Percentiles rank a stretch among this genome's conserved stretches.
phyloP scores from a whole-genome alignment of 2,888 invertebrate genomes.

The Cantharis rustica region DNA sequence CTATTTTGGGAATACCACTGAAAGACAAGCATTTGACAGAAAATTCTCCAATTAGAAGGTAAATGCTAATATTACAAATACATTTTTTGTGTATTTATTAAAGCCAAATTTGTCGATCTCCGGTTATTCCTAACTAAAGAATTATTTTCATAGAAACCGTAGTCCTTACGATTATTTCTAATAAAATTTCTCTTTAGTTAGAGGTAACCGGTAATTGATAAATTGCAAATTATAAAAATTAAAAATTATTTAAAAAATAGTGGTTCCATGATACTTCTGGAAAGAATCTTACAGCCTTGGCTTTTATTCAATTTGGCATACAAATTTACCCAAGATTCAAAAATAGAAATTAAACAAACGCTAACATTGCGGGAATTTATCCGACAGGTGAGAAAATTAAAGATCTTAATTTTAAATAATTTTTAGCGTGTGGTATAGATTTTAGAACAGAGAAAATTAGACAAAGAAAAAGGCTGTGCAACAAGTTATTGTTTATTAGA shows the following conservation, averaged over 20 bases:
- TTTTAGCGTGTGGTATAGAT: constrained; percentile 19
- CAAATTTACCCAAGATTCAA: constrained; percentile 58
- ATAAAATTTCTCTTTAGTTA: too few species aligned
- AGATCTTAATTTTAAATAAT: not conserved
- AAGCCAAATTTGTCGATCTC: too few species aligned
- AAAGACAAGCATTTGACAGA: constrained; percentile 49
- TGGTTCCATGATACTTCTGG: constrained; percentile 59
- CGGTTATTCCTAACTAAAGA: too few species aligned
- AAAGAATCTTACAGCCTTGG: constrained; percentile 63
- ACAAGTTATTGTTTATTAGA: constrained; percentile 53
- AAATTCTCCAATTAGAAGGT: constrained; percentile 64
- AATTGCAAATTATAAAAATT: too few species aligned
- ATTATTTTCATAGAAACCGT: too few species aligned
- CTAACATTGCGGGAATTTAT: constrained; percentile 57
- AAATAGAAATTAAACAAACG: constrained; percentile 60
- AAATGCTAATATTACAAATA: constrained; percentile 40
- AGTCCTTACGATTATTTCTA: too few species aligned
- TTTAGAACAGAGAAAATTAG: constrained; percentile 17
- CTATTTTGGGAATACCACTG: constrained; percentile 60
- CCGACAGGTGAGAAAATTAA: constrained; percentile 46
- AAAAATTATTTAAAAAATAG: constrained; percentile 42
- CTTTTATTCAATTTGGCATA: constrained; percentile 62
- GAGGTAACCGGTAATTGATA: too few species aligned
- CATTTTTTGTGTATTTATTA: not conserved
- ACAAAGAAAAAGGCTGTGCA: constrained; percentile 11